phyloP scores from a whole-genome alignment of 2,797 vertebrate species.

The Esox lucius region DNA sequence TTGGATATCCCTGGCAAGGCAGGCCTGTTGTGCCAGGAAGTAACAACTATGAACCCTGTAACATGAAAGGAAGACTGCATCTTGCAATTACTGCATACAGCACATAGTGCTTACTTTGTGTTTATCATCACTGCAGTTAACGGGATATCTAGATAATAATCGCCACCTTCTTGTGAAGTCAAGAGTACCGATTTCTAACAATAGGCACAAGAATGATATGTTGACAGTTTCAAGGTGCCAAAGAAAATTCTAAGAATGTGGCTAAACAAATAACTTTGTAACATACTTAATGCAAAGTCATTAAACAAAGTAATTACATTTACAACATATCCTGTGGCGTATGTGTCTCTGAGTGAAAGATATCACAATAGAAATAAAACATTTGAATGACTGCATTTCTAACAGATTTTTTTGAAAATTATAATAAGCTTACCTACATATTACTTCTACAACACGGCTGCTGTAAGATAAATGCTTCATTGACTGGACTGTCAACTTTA shows the following conservation, averaged over 20 bases:
- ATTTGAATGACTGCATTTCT: not conserved
- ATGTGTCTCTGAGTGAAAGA: not conserved
- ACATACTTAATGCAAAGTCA: conserved; percentile 4
- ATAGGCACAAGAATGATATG: not conserved
- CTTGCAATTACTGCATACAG: not conserved
- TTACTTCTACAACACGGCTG: not conserved
- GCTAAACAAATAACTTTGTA: not conserved
- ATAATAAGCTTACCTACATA: not conserved
- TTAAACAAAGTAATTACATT: not conserved
- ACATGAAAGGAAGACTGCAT: not conserved
- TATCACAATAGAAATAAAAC: not conserved
- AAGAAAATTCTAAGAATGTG: not conserved
- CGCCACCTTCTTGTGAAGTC: not conserved
- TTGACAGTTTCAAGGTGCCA: not conserved
- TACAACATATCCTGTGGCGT: not conserved
- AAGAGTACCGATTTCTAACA: not conserved
- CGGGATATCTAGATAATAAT: not conserved
- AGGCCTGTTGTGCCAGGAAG: too few relatives aligned
- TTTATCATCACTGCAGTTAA: not conserved
- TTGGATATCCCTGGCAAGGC: too few relatives aligned
- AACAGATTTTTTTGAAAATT: not conserved
- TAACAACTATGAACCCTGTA: not conserved
- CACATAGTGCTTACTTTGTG: not conserved
- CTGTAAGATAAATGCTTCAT: not conserved
- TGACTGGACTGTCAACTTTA: not conserved